These are phyloP conservation scores for Anoplophora glabripennis DNA, from an alignment of 1,140 invertebrate genomes.

Conservation along the genomic window DNA sequence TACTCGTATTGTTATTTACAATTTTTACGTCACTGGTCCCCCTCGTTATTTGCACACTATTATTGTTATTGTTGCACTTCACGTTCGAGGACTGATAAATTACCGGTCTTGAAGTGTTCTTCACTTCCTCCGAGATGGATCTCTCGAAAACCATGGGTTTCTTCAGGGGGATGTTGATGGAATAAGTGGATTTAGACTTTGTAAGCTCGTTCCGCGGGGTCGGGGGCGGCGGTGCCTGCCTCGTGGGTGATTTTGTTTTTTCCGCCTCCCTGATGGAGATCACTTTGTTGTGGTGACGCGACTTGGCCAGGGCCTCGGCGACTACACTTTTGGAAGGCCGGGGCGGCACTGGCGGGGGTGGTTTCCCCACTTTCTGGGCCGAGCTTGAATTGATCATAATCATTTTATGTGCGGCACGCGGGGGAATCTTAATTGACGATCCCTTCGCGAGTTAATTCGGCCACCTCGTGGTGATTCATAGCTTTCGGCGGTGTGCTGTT, in stretches of 20 bases:
- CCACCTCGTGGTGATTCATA: background rate
- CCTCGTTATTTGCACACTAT: background rate
- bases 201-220: conserved; percentile 10
- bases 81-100: conserved; percentile 41
- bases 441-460: background rate
- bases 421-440: too few species aligned
- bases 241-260: conserved; percentile 6
- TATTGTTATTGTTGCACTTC: conserved; percentile 10
- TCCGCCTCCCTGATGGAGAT: background rate
- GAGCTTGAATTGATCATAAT: conserved; percentile 39
- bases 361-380: conserved; percentile 40
- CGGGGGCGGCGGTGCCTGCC: conserved; percentile 26
- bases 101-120: conserved; percentile 36
- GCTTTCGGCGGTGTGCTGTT: background rate
- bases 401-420: conserved; percentile 11
- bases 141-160: conserved; percentile 23
- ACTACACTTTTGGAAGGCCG: conserved; percentile 66
- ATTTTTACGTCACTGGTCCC: conserved; percentile 21
- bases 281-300: conserved; percentile 46
- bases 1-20: background rate
- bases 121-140: conserved; percentile 29
- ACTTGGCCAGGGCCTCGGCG: conserved; percentile 65
- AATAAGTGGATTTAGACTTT: conserved; percentile 17
- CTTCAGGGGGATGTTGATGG: conserved; percentile 17
- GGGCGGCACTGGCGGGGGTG: conserved; percentile 71